phyloP scores from a whole-genome alignment of 2,888 invertebrate genomes.

The Synanthedon vespiformis region DNA sequence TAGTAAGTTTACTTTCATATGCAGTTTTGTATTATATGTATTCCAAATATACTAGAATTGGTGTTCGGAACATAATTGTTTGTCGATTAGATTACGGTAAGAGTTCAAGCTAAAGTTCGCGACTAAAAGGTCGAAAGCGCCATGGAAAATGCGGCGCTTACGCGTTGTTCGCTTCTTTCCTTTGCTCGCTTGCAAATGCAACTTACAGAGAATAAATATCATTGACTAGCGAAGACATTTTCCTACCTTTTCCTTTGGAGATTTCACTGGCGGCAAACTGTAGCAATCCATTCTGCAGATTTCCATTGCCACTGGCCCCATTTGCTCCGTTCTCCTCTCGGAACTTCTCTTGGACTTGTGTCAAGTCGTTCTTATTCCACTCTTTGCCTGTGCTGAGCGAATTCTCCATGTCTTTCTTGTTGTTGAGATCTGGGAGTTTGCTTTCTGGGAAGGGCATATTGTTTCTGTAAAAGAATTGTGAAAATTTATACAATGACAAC shows the following conservation, averaged over 20 bases:
- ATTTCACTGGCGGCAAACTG: constrained; percentile 75
- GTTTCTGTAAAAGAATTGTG: constrained; percentile 46
- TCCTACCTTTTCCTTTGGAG: constrained; percentile 65
- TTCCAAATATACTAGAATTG: no score
- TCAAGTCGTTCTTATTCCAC: constrained; percentile 68
- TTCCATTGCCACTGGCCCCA: constrained; percentile 47
- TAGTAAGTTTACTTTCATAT: no score
- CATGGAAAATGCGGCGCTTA: no score
- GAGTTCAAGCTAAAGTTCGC: no score
- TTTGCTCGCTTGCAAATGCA: no score
- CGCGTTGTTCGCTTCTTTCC: no score
- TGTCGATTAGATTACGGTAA: no score
- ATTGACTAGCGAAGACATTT: neutral
- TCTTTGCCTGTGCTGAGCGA: constrained; percentile 29
- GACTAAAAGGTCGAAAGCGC: no score
- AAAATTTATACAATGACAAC: neutral
- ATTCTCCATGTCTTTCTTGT: constrained; percentile 54
- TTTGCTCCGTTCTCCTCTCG: constrained; percentile 29
- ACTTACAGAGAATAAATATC: no score
- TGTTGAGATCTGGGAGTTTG: constrained; percentile 66
- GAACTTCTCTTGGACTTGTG: constrained; percentile 49
- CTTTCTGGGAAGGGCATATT: constrained; percentile 77
- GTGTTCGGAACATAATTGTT: no score
- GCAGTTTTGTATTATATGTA: no score
- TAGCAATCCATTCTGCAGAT: constrained; percentile 59